Evolutionary conservation across 2,888 invertebrate species (phyloP), one percentile per base, ranked within the genome.

Genomic region (Clitarchus hookeri): DNA sequence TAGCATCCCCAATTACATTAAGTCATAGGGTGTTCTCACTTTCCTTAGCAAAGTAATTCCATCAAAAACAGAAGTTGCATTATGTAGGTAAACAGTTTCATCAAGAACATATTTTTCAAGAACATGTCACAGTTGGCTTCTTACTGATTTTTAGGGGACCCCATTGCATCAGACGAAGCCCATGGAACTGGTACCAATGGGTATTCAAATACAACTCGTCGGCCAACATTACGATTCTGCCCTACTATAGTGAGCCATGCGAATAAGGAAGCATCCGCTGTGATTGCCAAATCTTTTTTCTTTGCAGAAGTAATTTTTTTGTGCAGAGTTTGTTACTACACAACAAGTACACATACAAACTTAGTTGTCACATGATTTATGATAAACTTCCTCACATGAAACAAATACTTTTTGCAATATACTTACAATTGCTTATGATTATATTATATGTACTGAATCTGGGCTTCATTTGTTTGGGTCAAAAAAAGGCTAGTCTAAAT

Each of bases 1-100:
- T 48, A 23, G 84, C 25, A 53, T 44, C n/a, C 9, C 48, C 54
- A 8, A 85, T 85, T 65, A 2, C 65, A 65, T n/a, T 65, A 23
- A 1, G 4, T 4, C n/a, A 65, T 65, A 11, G 65, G 65, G 65
- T 65, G 16, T 65, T 65, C 16, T 65, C 1, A 65, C 23, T 65
- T 65, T 23, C 65, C n/a, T 6, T 1, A 65, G 65, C 36, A 85
- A 27, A 79, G 48, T 36, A 8, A 85, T 23, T 78, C 77, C 26
- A 85, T 85, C 54, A 19, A 65, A 65, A 65, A 65, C 65, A n/a
- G 65, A 65, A n/a, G 65, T 23, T 65, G 65, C 65, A n/a, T 65
- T 3, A 12, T 65, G 65, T 65, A 23, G 23, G 65, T 65, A 65
- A 65, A 65, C 65, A 16, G 65, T 65, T 6, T 83, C 44, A 19